These are phyloP conservation scores for Boleophthalmus pectinirostris DNA, from an alignment of 2,113 vertebrate genomes.

Conservation along the genomic window DNA sequence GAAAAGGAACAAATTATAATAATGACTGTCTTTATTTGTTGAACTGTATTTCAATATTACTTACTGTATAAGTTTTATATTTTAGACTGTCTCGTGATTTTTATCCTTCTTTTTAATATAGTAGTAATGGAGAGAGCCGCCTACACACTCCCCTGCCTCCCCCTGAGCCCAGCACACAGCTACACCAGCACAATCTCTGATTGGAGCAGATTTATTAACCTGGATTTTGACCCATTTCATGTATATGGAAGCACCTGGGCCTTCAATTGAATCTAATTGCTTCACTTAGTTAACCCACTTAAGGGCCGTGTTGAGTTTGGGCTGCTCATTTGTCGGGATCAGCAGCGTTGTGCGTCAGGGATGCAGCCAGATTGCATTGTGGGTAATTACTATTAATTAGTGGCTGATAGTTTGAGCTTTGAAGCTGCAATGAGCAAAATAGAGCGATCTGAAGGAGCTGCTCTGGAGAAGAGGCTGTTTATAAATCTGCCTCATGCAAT, in stretches of 20 bases:
- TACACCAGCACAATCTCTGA: constrained; percentile 35
- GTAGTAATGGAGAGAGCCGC: neutral
- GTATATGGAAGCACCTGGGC: constrained; percentile 69
- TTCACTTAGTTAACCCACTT: constrained; percentile 72
- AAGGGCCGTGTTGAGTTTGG: constrained; percentile 62
- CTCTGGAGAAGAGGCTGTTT: constrained; percentile 8
- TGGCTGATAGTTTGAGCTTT: constrained; percentile 57
- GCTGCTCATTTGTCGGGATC: constrained; percentile 65
- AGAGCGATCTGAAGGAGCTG: constrained; percentile 15
- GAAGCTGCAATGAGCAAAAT: constrained; percentile 36
- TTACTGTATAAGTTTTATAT: neutral
- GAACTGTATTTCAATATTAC: too few relatives aligned
- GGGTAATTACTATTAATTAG: constrained; percentile 76
- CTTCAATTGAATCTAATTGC: constrained; percentile 75
- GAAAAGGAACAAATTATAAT: too few relatives aligned
- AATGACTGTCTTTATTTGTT: too few relatives aligned
- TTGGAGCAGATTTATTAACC: constrained; percentile 48
- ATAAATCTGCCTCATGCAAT: neutral
- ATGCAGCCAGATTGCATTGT: constrained; percentile 58
- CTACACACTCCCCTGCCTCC: constrained; percentile 1
- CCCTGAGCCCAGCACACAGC: neutral
- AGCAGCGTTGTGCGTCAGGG: constrained; percentile 54
- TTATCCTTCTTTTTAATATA: neutral
- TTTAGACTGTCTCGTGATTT: neutral
- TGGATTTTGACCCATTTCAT: constrained; percentile 63